Conservation (phyloP, 1,140 invertebrate genomes). For the Lutraria rhynchaena region DNA sequence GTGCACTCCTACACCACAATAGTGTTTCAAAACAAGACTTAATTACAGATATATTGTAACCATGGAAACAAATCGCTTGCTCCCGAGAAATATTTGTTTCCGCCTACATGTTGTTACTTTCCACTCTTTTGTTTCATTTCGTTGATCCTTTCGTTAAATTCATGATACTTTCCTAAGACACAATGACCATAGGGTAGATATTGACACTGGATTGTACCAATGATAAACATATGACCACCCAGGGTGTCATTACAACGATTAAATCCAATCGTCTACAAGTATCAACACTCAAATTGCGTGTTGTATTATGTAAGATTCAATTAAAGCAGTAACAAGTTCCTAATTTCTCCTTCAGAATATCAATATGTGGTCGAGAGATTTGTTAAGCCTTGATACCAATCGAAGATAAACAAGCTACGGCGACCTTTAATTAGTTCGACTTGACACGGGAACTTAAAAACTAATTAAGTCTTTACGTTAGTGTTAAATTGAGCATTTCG, state of each 20-base stretch:
- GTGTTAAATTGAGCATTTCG: neutral
- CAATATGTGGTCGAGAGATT: slow-evolving; percentile 1
- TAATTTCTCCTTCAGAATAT: neutral
- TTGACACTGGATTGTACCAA: neutral
- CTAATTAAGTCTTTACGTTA: neutral
- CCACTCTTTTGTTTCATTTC: no score
- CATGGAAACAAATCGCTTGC: no score
- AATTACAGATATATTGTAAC: no score
- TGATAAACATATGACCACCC: slow-evolving; percentile 7
- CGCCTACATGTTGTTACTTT: no score
- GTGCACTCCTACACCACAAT: no score
- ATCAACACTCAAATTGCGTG: neutral
- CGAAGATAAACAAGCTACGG: neutral
- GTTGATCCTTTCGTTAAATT: no score
- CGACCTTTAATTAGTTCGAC: slow-evolving; percentile 33
- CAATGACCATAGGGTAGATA: no score
- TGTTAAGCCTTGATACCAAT: neutral
- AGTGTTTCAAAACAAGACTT: no score
- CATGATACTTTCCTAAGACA: no score
- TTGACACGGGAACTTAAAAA: slow-evolving; percentile 5
- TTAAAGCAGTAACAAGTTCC: neutral
- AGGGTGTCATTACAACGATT: slow-evolving; percentile 10
- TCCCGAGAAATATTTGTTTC: no score
- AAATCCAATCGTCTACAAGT: neutral
- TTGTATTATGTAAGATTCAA: slow-evolving; percentile 16